These are phyloP conservation scores for Calameuta idolon DNA, from an alignment of 2,888 invertebrate species.

Conservation along the genomic window DNA sequence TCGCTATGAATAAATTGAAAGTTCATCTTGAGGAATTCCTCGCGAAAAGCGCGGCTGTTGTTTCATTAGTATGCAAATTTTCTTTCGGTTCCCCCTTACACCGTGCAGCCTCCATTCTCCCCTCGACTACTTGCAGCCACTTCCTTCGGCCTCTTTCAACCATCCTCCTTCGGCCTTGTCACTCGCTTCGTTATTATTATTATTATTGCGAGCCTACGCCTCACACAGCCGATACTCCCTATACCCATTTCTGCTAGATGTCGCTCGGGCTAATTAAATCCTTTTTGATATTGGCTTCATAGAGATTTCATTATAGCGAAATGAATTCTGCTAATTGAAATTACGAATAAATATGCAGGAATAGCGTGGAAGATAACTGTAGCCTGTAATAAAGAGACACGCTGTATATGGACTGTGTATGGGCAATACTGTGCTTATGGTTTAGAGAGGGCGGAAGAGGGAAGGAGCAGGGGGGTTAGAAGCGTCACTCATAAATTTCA, in stretches of 20 bases:
- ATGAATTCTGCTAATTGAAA: neutral
- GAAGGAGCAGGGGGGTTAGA: neutral
- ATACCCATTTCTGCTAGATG: neutral
- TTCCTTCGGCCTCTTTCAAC: neutral
- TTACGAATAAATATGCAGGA: neutral
- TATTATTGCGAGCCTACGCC: neutral
- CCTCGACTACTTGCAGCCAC: neutral
- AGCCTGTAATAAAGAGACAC: neutral
- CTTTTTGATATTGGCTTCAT: neutral
- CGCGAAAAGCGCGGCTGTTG: conserved; percentile 33
- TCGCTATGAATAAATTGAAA: conserved; percentile 52
- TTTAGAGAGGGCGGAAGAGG: neutral
- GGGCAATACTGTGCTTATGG: neutral
- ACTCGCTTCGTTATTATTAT: neutral
- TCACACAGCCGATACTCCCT: neutral
- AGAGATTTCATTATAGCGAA: neutral
- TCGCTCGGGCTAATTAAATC: neutral
- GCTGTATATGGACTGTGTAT: neutral
- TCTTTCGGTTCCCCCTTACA: conserved; percentile 7
- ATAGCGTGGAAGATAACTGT: neutral
- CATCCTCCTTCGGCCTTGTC: conserved; percentile 10
- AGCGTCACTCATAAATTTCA: neutral
- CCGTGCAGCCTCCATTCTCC: neutral
- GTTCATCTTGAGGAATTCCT: conserved; percentile 38
- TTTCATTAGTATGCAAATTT: conserved; percentile 50